phyloP scores from a whole-genome alignment of 2,888 invertebrate species.

The Plagodis pulveraria region DNA sequence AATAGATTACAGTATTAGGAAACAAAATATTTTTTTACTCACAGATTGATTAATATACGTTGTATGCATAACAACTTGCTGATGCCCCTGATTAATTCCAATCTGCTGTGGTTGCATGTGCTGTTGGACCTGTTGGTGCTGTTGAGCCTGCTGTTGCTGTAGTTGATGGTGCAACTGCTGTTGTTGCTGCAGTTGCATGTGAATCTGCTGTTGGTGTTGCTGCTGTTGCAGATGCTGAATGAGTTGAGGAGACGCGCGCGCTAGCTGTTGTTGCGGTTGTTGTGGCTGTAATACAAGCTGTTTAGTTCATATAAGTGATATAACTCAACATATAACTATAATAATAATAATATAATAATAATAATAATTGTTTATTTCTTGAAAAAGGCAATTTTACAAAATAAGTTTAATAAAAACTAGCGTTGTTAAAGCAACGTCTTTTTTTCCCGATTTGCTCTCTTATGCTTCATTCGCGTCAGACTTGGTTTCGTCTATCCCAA shows the following conservation, averaged over 20 bases:
- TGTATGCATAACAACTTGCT: constrained; percentile 78
- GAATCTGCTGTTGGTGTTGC: constrained; percentile 58
- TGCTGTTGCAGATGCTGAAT: constrained; percentile 56
- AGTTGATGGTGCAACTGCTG: constrained; percentile 67
- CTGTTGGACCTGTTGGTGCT: constrained; percentile 44
- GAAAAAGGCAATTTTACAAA: too few relatives aligned
- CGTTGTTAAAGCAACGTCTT: too few relatives aligned
- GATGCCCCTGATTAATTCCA: constrained; percentile 57
- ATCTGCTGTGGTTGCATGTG: constrained; percentile 59
- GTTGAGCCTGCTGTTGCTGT: constrained; percentile 50
- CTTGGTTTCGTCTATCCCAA: too few relatives aligned
- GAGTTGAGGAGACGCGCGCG: constrained; percentile 34
- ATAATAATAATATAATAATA: too few relatives aligned
- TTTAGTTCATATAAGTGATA: too few relatives aligned
- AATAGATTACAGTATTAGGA: too few relatives aligned
- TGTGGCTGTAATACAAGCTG: constrained; percentile 39
- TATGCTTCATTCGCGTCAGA: too few relatives aligned
- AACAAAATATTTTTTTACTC: constrained; percentile 44
- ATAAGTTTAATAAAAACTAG: too few relatives aligned
- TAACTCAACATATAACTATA: too few relatives aligned
- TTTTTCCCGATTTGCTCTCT: too few relatives aligned
- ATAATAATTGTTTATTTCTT: too few relatives aligned
- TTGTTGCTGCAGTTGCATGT: constrained; percentile 57
- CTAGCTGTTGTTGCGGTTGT: constrained; percentile 48
- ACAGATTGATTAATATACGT: constrained; percentile 77